Base-by-base conservation (phyloP, 2,113 vertebrate genomes). In the Amphiprion percula region DNA sequence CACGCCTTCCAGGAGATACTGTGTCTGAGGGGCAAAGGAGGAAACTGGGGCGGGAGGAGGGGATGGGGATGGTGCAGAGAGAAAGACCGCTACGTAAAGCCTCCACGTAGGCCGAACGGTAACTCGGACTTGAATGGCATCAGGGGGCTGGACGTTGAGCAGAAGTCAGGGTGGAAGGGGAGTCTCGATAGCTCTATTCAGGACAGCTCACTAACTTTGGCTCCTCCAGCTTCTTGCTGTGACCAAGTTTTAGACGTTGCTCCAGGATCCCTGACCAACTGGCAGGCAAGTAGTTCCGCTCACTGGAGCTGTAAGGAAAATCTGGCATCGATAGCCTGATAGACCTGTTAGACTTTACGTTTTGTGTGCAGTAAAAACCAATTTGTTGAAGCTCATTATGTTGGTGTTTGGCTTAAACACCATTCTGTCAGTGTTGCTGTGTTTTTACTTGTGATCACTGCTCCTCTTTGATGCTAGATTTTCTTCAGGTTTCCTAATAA, bases 1-100 rank as follows among this genome's bases (percentile, higher is more conserved):
- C 94, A 95, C 2, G 97, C 97, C 75, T 98, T 99, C 85, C 96
- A 99, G 93, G 97, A 98, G 91, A 95, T 99, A 44, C 94, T 99
- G 72, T 96, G 95, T 84, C 65, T 95, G 39, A 94, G 94, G 84
- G 86, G 94, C 91, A 92, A 93, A 88, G 9, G 91, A 41, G 47
- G 89, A 24, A 30, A 21, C 0, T 93, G 94, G 71, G 91, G 89
- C 56, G 76, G 90, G 0, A 94, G 90, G 69, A 94, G 77, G 37
- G 52, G 37, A 10, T 84, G 70, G 78, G 59, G 91, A 85, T 49
- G 95, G 39, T 90, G 86, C 70, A 72, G 90, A 90, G 39, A 94
- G 88, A 71, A 94, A 79, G 76, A 87, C 39, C 1, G 82, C 4
- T 68, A 55, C 76, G 47, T 73, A 16, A 76, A 81, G 10, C 15